Evolutionary conservation across 2,888 invertebrate genomes (phyloP), one percentile per base, ranked within the genome.

Genomic region (Actias luna): DNA sequence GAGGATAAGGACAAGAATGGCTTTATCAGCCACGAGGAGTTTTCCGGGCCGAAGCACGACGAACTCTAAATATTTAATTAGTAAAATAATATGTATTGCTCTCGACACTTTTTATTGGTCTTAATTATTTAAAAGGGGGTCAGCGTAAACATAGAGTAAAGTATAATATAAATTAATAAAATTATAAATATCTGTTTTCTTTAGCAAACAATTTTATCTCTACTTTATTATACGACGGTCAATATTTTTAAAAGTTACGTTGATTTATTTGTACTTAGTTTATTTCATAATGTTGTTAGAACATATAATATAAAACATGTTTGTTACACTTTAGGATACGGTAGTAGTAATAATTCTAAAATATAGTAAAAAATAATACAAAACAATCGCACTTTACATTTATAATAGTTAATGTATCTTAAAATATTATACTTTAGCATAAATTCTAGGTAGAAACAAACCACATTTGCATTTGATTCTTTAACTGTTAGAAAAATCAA

Each of bases 1-100:
- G 99, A 99, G 87, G 99, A 99, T 85, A 97, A 97, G 86, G 98
- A 99, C 89, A 98, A 97, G 87, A 98, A 99, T 81, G 99, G 99
- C 66, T 97, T 95, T 91, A 99, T 99, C 77, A 98, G 98, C 69
- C 97, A 98, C 89, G 97, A 97, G 59, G 99, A 99, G 89, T 99
- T 99, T 93, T 98, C 98, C 31, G 99, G 98, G 4, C 98, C 99
- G 18, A 99, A 99, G 85, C 99, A 99, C 88, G 99, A 99, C 86
- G 99, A 99, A 91, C 95, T 99, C 85, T 99, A 96, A 94, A 63
- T 52, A 27, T 36, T 59, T 55, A 63, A 33, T 39, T 25, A 27
- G 31, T 35, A 55, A 18, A 18, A 29, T 36, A 59, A 16, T 31
- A 42, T n/a, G n/a, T n/a, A 42, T 46, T 36, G 36, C 55, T 31